Evolutionary conservation across 1,140 invertebrate genomes (phyloP).

Genomic region (Caenorhabditis latens): DNA sequence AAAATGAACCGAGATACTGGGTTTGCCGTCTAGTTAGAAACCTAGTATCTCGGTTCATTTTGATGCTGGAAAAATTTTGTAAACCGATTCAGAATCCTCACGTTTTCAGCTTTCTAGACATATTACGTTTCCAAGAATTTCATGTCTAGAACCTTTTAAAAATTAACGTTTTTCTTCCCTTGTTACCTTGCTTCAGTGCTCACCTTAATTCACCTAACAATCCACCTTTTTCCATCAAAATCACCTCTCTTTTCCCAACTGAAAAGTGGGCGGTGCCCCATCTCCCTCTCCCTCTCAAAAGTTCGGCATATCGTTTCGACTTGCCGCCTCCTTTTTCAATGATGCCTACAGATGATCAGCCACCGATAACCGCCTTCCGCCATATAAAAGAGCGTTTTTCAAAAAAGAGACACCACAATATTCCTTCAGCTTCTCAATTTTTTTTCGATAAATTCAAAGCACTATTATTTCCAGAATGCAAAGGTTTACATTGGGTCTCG

Average conservation of each 20-base stretch:
- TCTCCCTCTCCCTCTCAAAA: background rate
- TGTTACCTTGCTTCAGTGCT: too few species aligned
- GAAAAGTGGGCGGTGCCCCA: slow-evolving; percentile 6
- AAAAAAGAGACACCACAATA: background rate
- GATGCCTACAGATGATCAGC: slow-evolving; percentile 34
- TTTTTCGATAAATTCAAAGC: too few species aligned
- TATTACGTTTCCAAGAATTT: too few species aligned
- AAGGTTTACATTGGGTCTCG: background rate
- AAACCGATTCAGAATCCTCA: too few species aligned
- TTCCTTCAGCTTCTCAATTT: background rate
- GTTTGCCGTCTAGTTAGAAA: too few species aligned
- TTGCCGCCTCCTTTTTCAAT: background rate
- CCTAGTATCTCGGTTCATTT: too few species aligned
- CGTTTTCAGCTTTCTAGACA: too few species aligned
- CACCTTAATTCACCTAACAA: background rate
- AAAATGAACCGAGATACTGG: too few species aligned
- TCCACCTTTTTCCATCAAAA: background rate
- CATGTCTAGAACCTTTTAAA: too few species aligned
- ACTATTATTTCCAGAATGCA: background rate
- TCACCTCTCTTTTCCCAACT: background rate
- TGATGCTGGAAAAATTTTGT: too few species aligned
- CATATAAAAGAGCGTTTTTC: background rate
- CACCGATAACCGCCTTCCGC: background rate
- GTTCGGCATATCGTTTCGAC: too few species aligned
- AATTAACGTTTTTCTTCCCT: too few species aligned